Percentiles rank a stretch among this genome's conserved stretches.
These are phyloP conservation scores for Augochlora pura DNA, from an alignment of 1,140 invertebrate genomes.

Conservation along the genomic window DNA sequence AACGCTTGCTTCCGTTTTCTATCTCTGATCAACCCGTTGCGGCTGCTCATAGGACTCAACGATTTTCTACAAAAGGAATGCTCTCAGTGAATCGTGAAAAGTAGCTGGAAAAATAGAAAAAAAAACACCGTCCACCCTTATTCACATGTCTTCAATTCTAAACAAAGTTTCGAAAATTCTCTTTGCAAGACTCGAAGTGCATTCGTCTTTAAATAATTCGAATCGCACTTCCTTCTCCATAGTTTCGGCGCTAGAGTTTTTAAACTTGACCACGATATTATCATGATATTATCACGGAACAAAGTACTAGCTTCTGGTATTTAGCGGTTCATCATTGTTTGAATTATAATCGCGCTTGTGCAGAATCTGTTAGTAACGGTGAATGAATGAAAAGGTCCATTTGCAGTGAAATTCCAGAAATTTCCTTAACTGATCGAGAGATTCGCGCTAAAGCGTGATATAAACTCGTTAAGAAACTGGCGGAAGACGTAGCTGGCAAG, in stretches of 20 bases:
- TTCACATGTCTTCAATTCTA: background rate
- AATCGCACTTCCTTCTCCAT: slow-evolving; percentile 27
- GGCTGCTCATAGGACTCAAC: background rate
- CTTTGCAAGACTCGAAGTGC: slow-evolving; percentile 61
- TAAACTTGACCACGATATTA: background rate
- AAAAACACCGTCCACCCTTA: slow-evolving; percentile 9
- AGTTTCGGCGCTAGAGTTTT: background rate
- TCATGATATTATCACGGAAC: background rate
- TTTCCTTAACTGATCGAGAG: slow-evolving; percentile 8
- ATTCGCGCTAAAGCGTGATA: slow-evolving; percentile 45
- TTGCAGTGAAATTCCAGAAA: background rate
- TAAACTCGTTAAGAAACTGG: slow-evolving; percentile 69
- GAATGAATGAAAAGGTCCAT: background rate
- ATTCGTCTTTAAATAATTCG: slow-evolving; percentile 69
- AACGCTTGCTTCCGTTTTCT: background rate
- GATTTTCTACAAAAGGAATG: background rate
- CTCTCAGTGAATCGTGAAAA: background rate
- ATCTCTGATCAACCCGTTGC: slow-evolving; percentile 3
- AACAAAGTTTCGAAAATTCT: slow-evolving; percentile 50
- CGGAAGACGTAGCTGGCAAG: slow-evolving; percentile 75
- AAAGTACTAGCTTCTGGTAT: background rate
- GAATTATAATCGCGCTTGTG: background rate
- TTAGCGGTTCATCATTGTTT: too few species aligned
- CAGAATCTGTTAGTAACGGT: too few species aligned
- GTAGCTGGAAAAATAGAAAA: slow-evolving; percentile 51